These are phyloP conservation scores for Pluvialis apricaria DNA, from an alignment of 2,113 vertebrate species.

Conservation along the genomic window DNA sequence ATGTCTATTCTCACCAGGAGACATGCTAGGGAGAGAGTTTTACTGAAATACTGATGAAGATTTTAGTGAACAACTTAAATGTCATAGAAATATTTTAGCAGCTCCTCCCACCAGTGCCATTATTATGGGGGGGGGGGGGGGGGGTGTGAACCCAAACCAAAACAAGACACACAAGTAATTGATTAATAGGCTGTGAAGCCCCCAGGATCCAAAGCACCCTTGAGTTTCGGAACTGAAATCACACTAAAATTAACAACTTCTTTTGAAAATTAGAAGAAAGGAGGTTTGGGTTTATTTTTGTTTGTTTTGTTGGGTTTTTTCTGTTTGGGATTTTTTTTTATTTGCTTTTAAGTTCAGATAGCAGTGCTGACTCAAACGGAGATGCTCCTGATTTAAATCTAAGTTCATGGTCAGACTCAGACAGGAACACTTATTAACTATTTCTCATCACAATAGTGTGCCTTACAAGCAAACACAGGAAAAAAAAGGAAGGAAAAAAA, in stretches of 20 bases:
- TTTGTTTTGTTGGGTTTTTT: not conserved
- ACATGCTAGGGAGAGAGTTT: not conserved
- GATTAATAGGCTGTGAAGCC: not conserved
- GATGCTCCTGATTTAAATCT: not conserved
- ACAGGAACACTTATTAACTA: not conserved
- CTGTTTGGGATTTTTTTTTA: not conserved
- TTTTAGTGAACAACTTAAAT: not conserved
- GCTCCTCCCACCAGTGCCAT: not conserved
- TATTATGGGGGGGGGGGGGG: not conserved
- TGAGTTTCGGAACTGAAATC: not conserved
- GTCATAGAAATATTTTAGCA: not conserved
- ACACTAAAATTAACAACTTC: not conserved
- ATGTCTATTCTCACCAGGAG: not conserved
- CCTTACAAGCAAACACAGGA: not conserved
- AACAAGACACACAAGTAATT: not conserved
- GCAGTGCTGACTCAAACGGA: not conserved
- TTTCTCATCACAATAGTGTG: not conserved
- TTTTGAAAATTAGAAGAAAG: not conserved
- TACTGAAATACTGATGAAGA: not conserved
- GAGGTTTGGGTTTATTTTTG: not conserved
- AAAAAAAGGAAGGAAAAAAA: too few species aligned
- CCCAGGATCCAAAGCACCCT: not conserved
- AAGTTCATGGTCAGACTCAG: not conserved
- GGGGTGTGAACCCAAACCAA: too few species aligned
- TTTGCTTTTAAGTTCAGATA: not conserved